Evolutionary conservation across 2,113 vertebrate species (phyloP).

Genomic region (Nyctereutes procyonoides): DNA sequence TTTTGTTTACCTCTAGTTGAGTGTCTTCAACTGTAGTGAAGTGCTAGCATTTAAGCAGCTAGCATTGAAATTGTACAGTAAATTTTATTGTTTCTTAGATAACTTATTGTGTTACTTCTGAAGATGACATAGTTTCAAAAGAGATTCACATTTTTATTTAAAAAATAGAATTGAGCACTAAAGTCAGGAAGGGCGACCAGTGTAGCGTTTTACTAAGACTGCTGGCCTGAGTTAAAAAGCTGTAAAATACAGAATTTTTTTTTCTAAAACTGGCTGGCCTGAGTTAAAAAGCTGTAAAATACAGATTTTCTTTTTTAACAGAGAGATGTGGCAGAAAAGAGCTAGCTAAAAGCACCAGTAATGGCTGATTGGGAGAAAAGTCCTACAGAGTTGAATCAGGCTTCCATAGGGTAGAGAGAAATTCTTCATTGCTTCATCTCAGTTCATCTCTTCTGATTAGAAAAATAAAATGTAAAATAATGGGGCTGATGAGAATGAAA

Average conservation of each 20-base stretch:
- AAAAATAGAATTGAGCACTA: neutral
- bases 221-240: neutral
- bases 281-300: neutral
- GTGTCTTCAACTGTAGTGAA: neutral
- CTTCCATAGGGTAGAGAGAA: neutral
- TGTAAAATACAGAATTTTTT: conserved; percentile 6
- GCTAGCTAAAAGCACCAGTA: neutral
- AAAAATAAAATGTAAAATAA: neutral
- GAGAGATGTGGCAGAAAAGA: neutral
- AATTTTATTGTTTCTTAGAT: neutral
- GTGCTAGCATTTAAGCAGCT: conserved; percentile 11
- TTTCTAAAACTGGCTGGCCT: neutral
- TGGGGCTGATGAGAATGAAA: neutral
- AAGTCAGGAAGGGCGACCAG: neutral
- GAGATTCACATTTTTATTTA: neutral
- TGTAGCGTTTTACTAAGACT: neutral
- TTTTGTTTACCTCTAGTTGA: conserved; percentile 16
- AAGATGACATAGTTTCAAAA: conserved; percentile 44
- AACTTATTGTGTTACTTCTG: conserved; percentile 4
- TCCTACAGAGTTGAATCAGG: neutral
- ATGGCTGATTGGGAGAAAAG: neutral
- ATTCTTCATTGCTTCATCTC: neutral
- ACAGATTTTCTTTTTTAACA: conserved; percentile 35
- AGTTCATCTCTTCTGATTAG: neutral
- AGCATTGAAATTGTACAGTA: conserved; percentile 4